Percentiles rank a stretch among this genome's conserved stretches.
Evolutionary conservation across 2,797 vertebrate genomes (phyloP).

Genomic region (Poeciliopsis gracilis): DNA sequence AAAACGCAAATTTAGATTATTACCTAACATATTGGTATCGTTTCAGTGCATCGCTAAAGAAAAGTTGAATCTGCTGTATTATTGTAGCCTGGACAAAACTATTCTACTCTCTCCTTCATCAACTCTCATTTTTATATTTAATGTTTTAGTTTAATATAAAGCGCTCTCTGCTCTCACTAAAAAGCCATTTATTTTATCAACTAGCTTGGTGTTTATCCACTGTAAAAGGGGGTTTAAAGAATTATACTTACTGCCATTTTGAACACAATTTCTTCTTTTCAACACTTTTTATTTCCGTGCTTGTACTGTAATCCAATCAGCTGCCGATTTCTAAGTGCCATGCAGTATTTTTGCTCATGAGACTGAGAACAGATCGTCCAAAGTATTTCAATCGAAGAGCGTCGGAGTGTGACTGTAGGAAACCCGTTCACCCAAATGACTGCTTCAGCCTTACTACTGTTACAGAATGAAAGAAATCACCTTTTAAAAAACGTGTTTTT

Average conservation of each 20-base stretch:
- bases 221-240: background rate
- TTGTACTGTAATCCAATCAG: conserved; percentile 47
- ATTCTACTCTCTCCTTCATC: background rate
- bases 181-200: background rate
- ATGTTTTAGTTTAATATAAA: background rate
- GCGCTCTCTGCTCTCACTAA: background rate
- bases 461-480: conserved; percentile 15
- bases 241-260: conserved; percentile 20
- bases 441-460: conserved; percentile 56
- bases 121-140: too few species aligned
- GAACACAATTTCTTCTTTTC: background rate
- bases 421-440: conserved; percentile 31
- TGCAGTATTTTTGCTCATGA: conserved; percentile 61
- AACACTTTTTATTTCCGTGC: background rate
- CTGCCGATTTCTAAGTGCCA: conserved; percentile 67
- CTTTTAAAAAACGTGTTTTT: conserved; percentile 41
- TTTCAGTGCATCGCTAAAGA: too few species aligned
- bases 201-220: background rate
- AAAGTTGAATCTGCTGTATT: background rate
- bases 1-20: too few species aligned
- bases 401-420: conserved; percentile 26
- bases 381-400: conserved; percentile 39
- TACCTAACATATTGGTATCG: too few species aligned
- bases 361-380: conserved; percentile 1
- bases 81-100: background rate